A percentile compares a stretch with the other conserved stretches of the same genome.
These are phyloP conservation scores for Laticauda laticaudata DNA, from an alignment of 2,113 vertebrate species.

Conservation along the genomic window DNA sequence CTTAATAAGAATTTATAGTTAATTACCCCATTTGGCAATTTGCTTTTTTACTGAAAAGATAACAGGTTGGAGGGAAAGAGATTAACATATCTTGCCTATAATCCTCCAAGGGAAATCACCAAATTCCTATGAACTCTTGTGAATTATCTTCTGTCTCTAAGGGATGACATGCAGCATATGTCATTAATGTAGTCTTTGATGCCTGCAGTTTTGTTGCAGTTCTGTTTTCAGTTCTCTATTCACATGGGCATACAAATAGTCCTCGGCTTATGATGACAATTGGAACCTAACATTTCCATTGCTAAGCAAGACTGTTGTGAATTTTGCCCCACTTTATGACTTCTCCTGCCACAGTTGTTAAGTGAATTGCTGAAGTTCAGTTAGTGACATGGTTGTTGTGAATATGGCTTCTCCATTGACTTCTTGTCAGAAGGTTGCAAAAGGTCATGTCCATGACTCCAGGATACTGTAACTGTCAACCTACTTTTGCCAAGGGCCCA, in stretches of 20 bases:
- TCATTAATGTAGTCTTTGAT: not conserved
- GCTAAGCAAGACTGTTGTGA: not conserved
- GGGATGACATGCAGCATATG: not conserved
- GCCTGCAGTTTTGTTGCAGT: not conserved
- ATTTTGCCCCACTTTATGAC: not conserved
- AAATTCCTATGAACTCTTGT: not conserved
- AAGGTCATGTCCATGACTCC: not conserved
- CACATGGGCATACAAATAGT: not conserved
- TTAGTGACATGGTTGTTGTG: not conserved
- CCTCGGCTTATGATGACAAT: not conserved
- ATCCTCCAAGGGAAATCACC: not conserved
- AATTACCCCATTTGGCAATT: not conserved
- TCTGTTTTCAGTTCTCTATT: too few relatives aligned
- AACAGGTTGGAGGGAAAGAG: not conserved
- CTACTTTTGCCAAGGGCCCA: not conserved
- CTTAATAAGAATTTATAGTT: constrained; percentile 13
- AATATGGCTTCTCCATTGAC: not conserved
- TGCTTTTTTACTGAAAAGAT: constrained; percentile 6
- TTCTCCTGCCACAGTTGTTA: not conserved
- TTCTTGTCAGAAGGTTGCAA: not conserved
- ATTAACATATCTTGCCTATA: not conserved
- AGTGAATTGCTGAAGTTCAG: not conserved
- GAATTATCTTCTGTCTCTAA: not conserved
- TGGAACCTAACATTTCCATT: not conserved
- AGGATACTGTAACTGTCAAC: not conserved